Evolutionary conservation across 2,113 vertebrate genomes (phyloP).

Genomic region (Chitala chitala): DNA sequence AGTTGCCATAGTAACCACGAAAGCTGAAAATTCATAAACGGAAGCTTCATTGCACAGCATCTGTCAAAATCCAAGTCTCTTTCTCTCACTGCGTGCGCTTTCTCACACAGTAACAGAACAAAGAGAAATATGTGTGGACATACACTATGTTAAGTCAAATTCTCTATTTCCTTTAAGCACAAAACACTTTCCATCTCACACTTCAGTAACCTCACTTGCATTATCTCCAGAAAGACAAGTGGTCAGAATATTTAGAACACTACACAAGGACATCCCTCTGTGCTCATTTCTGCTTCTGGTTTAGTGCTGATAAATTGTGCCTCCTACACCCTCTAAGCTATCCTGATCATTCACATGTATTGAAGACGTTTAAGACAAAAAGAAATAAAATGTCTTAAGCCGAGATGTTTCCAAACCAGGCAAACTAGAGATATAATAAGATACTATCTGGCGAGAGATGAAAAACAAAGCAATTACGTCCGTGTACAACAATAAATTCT

Average conservation of each 20-base stretch:
- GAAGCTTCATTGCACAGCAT: constrained; percentile 8
- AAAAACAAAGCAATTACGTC: not conserved
- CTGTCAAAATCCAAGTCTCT: constrained; percentile 5
- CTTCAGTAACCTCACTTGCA: not conserved
- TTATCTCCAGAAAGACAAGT: constrained; percentile 1
- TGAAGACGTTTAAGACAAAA: not conserved
- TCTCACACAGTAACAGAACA: not conserved
- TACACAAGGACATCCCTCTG: not conserved
- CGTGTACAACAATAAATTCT: not conserved
- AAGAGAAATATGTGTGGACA: not conserved
- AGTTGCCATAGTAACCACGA: constrained; percentile 20
- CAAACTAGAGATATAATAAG: not conserved
- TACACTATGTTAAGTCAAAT: not conserved
- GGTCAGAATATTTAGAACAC: not conserved
- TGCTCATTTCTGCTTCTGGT: not conserved
- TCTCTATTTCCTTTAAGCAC: not conserved
- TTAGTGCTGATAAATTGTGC: constrained; percentile 10
- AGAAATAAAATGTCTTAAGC: not conserved
- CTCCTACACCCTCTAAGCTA: not conserved
- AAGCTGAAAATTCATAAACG: constrained; percentile 14
- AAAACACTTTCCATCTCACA: constrained; percentile 4
- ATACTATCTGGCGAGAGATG: not conserved
- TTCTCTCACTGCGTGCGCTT: not conserved
- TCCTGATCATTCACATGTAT: not conserved
- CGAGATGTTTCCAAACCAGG: no score